Evolutionary conservation across 2,888 invertebrate species (phyloP).

Genomic region (Thalpophila matura): DNA sequence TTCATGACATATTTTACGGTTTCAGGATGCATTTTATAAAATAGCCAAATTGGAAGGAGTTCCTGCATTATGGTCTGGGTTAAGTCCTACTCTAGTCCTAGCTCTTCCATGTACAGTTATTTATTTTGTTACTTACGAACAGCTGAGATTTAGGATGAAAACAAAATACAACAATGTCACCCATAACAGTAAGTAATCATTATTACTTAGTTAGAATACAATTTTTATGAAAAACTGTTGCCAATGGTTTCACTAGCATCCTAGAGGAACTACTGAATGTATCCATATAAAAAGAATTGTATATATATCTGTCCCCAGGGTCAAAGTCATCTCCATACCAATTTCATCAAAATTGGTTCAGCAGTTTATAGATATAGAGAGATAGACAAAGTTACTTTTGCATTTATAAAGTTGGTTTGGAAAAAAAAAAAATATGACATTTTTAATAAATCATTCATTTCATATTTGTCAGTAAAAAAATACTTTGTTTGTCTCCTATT

Average conservation of each 20-base stretch:
- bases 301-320: too few relatives aligned
- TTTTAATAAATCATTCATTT: neutral
- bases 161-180: conserved; percentile 86
- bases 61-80: conserved; percentile 98
- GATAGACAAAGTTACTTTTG: too few relatives aligned
- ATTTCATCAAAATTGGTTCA: too few relatives aligned
- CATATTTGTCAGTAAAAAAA: neutral
- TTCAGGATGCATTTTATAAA: conserved; percentile 98
- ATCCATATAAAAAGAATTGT: too few relatives aligned
- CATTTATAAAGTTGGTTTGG: too few relatives aligned
- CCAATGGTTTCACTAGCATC: too few relatives aligned
- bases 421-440: too few relatives aligned
- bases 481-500: neutral
- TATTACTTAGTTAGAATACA: too few relatives aligned
- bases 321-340: too few relatives aligned
- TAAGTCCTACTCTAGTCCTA: conserved; percentile 98
- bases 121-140: conserved; percentile 99
- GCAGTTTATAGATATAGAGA: too few relatives aligned
- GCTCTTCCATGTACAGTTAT: conserved; percentile 99
- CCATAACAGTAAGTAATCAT: conserved; percentile 75
- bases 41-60: conserved; percentile 97
- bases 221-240: too few relatives aligned
- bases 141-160: conserved; percentile 93
- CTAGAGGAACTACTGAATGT: too few relatives aligned
- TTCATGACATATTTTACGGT: conserved; percentile 32